Evolutionary conservation across 2,888 invertebrate species (phyloP).

Genomic region (Stenodema calcarata): DNA sequence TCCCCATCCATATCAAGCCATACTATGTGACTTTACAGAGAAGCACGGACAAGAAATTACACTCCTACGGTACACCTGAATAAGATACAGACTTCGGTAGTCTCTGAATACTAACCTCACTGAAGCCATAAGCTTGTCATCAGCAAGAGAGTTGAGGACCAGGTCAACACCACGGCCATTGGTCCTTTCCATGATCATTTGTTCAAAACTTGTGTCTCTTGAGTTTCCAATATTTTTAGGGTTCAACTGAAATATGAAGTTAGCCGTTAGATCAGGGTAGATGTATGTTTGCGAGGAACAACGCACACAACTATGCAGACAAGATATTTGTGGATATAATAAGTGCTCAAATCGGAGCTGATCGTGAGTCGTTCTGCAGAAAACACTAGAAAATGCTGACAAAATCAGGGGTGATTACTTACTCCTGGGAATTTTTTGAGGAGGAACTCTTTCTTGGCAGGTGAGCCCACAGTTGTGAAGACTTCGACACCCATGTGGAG

Average conservation of each 20-base stretch:
- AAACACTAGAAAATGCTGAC: too few relatives aligned
- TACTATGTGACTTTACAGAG: too few relatives aligned
- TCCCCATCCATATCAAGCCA: too few relatives aligned
- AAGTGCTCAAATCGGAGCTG: too few relatives aligned
- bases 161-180: conserved; percentile 91
- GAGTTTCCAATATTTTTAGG: conserved; percentile 89
- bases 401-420: background rate
- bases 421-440: conserved; percentile 81
- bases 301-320: background rate
- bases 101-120: conserved; percentile 70
- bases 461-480: conserved; percentile 91
- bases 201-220: conserved; percentile 91
- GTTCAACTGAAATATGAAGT: conserved; percentile 65
- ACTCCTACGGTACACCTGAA: too few relatives aligned
- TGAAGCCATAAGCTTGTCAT: conserved; percentile 92
- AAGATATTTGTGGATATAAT: background rate
- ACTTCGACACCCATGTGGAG: conserved; percentile 87
- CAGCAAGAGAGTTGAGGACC: conserved; percentile 95
- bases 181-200: conserved; percentile 82
- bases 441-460: conserved; percentile 87
- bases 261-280: background rate
- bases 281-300: background rate
- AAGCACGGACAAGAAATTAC: too few relatives aligned
- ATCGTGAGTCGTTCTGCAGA: too few relatives aligned
- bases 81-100: too few relatives aligned